Conservation (phyloP, 2,888 invertebrate species). For the Orthosia cruda region DNA sequence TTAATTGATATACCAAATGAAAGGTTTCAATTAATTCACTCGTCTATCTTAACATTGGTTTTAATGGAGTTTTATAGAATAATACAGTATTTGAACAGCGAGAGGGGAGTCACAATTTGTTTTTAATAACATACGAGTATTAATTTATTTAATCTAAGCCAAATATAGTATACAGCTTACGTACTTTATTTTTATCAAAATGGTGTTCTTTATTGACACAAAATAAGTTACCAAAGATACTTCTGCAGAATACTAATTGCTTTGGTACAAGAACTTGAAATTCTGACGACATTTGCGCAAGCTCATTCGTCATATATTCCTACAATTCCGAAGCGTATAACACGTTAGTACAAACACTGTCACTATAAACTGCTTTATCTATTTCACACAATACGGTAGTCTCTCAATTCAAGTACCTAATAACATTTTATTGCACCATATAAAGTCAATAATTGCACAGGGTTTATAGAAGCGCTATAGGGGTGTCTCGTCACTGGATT, state of each 20-base stretch:
- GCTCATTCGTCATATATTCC: constrained; percentile 74
- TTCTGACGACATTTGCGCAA: constrained; percentile 72
- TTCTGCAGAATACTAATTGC: neutral
- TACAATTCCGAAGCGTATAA: constrained; percentile 81
- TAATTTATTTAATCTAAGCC: constrained; percentile 31
- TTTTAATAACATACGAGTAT: constrained; percentile 14
- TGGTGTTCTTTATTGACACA: constrained; percentile 26
- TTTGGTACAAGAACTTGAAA: constrained; percentile 21
- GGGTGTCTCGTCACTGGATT: constrained; percentile 87
- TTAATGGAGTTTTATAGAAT: constrained; percentile 9
- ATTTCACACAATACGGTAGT: constrained; percentile 59
- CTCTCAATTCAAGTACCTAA: constrained; percentile 58
- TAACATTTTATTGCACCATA: constrained; percentile 86
- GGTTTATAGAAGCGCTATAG: constrained; percentile 83
- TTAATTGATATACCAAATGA: constrained; percentile 7
- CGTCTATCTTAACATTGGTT: constrained; percentile 12
- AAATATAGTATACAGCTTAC: constrained; percentile 41
- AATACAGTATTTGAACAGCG: constrained; percentile 13
- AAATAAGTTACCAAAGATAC: neutral
- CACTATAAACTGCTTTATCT: constrained; percentile 67
- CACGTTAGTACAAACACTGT: constrained; percentile 72
- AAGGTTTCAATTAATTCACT: constrained; percentile 33
- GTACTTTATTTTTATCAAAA: constrained; percentile 29
- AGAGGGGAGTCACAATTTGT: constrained; percentile 22
- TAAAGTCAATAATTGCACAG: constrained; percentile 79